Evolutionary conservation across 2,113 vertebrate species (phyloP).

Genomic region (Eleginops maclovinus): DNA sequence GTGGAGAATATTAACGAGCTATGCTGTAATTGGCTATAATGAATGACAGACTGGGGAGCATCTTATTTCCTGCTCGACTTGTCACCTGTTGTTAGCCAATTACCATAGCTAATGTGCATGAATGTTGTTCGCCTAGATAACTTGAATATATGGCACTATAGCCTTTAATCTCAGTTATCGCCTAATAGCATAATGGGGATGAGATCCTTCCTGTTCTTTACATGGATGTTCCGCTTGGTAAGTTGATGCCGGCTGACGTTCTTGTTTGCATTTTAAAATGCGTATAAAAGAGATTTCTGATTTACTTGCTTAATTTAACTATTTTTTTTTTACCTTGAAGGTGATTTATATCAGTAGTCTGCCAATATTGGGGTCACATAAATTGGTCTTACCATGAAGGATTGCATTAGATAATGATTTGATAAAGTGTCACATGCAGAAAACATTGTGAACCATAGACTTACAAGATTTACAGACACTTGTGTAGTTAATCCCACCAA

Average conservation of each 20-base stretch:
- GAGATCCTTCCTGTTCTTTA: conserved; percentile 20
- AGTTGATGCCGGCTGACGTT: not conserved
- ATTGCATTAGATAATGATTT: not conserved
- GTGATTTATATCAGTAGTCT: not conserved
- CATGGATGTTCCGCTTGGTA: not conserved
- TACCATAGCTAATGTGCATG: conserved; percentile 50
- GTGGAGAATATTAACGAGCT: conserved; percentile 79
- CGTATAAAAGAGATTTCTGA: not conserved
- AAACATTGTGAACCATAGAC: not conserved
- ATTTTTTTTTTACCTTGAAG: not conserved
- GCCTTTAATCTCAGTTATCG: conserved; percentile 20
- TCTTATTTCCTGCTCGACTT: conserved; percentile 73
- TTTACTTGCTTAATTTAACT: not conserved
- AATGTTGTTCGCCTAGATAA: conserved; percentile 42
- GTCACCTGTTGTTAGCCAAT: conserved; percentile 70
- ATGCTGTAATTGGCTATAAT: conserved; percentile 73
- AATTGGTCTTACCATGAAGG: not conserved
- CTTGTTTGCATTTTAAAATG: conserved; percentile 7
- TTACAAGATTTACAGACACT: not conserved
- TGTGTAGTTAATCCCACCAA: not conserved
- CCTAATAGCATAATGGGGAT: conserved; percentile 14
- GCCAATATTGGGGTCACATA: not conserved
- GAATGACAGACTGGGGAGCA: conserved; percentile 49
- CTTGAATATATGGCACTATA: conserved; percentile 39
- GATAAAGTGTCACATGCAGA: not conserved